phyloP scores from a whole-genome alignment of 2,797 vertebrate species.

The Chrosomus eos region DNA sequence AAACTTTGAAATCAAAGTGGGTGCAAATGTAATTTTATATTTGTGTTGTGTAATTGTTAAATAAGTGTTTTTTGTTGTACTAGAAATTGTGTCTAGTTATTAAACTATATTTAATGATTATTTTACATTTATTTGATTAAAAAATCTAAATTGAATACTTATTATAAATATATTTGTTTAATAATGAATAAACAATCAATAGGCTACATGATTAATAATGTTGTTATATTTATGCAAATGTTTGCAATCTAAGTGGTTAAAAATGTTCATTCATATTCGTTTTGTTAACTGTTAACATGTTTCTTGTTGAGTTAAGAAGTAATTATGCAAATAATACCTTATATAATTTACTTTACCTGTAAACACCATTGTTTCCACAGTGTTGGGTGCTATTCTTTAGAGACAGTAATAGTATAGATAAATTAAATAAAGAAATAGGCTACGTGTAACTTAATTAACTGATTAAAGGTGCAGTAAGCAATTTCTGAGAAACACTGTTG shows the following conservation, averaged over 20 bases:
- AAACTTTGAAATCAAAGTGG: background rate
- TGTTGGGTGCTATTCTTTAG: background rate
- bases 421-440: too few relatives aligned
- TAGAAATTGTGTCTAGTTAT: background rate
- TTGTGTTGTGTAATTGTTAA: background rate
- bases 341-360: background rate
- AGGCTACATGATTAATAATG: background rate
- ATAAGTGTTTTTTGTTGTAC: background rate
- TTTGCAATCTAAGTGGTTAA: background rate
- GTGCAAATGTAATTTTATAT: background rate
- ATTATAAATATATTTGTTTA: background rate
- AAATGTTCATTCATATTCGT: background rate
- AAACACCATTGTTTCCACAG: background rate
- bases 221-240: background rate
- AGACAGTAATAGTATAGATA: background rate
- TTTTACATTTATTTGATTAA: background rate
- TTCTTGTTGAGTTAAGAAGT: background rate
- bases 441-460: too few relatives aligned
- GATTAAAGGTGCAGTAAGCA: background rate
- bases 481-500: background rate
- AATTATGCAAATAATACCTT: background rate
- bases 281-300: background rate
- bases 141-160: background rate
- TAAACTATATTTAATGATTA: background rate
- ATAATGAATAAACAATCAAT: background rate